Evolutionary conservation across 2,113 vertebrate genomes (phyloP).

Genomic region (Plestiodon gilberti): DNA sequence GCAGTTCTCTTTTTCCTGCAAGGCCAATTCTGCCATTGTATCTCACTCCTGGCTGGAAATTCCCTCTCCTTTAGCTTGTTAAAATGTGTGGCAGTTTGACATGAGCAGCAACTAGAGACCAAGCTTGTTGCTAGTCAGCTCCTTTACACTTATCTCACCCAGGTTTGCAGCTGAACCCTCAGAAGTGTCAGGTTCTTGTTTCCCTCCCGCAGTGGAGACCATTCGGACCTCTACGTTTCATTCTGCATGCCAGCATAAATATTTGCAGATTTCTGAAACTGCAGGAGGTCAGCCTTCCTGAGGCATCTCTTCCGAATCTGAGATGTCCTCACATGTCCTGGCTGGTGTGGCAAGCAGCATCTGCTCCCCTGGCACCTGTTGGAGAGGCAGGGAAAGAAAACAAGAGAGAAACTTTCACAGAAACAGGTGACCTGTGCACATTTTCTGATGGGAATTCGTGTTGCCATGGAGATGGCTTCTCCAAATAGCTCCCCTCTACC

Average conservation of each 20-base stretch:
- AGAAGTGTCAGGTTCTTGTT: constrained; percentile 11
- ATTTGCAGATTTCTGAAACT: background rate
- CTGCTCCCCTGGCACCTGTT: constrained; percentile 36
- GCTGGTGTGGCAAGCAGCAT: constrained; percentile 15
- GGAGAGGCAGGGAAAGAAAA: constrained; percentile 20
- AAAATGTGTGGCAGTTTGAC: background rate
- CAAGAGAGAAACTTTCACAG: constrained; percentile 56
- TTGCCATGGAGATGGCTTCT: constrained; percentile 70
- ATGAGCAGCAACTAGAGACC: background rate
- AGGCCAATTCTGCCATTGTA: background rate
- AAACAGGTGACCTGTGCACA: constrained; percentile 69
- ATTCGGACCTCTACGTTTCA: background rate
- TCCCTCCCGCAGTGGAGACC: background rate
- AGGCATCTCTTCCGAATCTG: background rate
- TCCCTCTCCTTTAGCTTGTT: background rate
- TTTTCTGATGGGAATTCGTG: constrained; percentile 61
- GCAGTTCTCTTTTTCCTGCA: background rate
- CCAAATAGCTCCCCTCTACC: constrained; percentile 70
- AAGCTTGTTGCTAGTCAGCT: background rate
- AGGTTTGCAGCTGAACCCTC: constrained; percentile 13
- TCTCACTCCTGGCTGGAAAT: background rate
- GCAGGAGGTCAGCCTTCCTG: background rate
- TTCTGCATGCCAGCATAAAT: background rate
- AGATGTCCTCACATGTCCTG: background rate
- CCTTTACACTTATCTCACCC: background rate